phyloP scores from a whole-genome alignment of 2,888 invertebrate species.

The Phymatocera aterrima region DNA sequence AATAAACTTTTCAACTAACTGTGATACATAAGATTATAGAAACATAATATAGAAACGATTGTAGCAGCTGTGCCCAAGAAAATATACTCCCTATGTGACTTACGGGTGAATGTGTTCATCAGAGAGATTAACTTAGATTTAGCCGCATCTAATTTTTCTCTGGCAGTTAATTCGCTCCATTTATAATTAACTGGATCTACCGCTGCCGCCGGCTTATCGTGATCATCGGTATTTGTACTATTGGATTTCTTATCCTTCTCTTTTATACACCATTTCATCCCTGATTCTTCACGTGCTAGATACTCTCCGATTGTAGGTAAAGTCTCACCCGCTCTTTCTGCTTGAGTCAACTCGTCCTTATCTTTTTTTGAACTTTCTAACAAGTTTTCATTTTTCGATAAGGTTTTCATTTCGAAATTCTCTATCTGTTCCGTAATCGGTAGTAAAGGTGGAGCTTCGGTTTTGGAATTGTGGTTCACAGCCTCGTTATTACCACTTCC shows the following conservation, averaged over 20 bases:
- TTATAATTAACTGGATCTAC: no score
- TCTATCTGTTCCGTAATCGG: not conserved
- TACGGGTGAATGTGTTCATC: conserved; percentile 36
- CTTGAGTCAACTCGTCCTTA: not conserved
- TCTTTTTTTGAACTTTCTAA: not conserved
- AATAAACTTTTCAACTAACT: conserved; percentile 48
- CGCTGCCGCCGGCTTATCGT: not conserved
- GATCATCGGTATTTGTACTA: conserved; percentile 20
- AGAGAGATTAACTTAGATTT: conserved; percentile 34
- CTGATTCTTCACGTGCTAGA: not conserved
- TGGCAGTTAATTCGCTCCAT: not conserved
- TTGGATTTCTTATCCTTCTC: not conserved
- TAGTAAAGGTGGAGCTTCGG: not conserved
- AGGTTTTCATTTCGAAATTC: not conserved
- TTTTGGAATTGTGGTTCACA: not conserved
- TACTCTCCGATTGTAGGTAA: not conserved
- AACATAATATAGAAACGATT: conserved; percentile 45
- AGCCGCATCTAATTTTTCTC: not conserved
- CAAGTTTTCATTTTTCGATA: not conserved
- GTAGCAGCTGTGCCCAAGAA: conserved; percentile 44
- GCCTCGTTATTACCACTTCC: not conserved
- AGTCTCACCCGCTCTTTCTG: not conserved
- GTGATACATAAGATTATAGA: conserved; percentile 47
- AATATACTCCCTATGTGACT: conserved; percentile 49
- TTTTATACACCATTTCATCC: not conserved